Percentiles rank a stretch among this genome's conserved stretches.
phyloP scores from a whole-genome alignment of 2,888 invertebrate species.

The Dorcus hopei region DNA sequence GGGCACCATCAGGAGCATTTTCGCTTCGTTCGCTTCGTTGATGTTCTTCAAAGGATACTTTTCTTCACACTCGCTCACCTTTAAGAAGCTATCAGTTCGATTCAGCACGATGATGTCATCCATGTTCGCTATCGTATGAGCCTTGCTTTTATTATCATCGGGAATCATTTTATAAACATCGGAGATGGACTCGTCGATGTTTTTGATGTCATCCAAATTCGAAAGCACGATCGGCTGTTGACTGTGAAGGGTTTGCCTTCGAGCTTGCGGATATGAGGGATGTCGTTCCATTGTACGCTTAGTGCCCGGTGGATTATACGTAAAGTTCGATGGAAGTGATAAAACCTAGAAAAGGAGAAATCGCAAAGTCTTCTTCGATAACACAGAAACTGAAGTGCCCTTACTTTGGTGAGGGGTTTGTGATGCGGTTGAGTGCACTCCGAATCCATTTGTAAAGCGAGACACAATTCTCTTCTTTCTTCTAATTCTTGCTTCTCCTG shows the following conservation, averaged over 20 bases:
- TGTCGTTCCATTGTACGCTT: constrained; percentile 38
- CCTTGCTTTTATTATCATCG: constrained; percentile 38
- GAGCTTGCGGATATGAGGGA: constrained; percentile 39
- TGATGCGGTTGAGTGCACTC: constrained; percentile 54
- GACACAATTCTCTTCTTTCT: constrained; percentile 68
- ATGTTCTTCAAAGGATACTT: constrained; percentile 33
- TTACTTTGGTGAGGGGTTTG: constrained; percentile 49
- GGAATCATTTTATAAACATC: constrained; percentile 41
- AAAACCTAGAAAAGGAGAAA: constrained; percentile 55
- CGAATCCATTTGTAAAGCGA: constrained; percentile 62
- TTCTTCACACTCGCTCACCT: constrained; percentile 35
- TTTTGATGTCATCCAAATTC: constrained; percentile 56
- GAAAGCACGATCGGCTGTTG: constrained; percentile 59
- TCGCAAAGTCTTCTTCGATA: background rate
- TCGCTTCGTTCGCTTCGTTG: constrained; percentile 35
- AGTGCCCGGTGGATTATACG: constrained; percentile 70
- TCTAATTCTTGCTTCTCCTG: constrained; percentile 74
- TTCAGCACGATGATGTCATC: constrained; percentile 39
- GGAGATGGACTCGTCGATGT: constrained; percentile 44
- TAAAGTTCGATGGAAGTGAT: constrained; percentile 81
- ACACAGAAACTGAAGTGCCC: too few species aligned
- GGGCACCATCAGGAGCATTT: constrained; percentile 36
- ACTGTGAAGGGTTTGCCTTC: constrained; percentile 60
- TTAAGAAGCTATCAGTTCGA: constrained; percentile 29
- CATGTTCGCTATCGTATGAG: constrained; percentile 29